Percentiles rank a stretch among this genome's conserved stretches.
Evolutionary conservation across 2,113 vertebrate species (phyloP).

Genomic region (Antennarius striatus): DNA sequence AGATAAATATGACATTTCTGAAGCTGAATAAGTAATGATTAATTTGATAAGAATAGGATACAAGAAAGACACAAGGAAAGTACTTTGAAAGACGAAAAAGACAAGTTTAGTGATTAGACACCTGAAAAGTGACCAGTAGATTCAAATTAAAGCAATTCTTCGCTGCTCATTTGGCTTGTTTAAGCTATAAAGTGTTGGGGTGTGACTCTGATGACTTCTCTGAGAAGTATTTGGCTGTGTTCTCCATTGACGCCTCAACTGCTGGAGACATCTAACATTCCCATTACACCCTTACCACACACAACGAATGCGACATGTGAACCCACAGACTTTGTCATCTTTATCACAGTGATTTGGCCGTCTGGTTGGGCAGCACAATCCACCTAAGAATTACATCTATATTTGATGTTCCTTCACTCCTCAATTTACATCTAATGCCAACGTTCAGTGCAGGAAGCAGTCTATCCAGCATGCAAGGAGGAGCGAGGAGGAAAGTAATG

Average conservation of each 20-base stretch:
- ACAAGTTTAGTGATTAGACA: too few species aligned
- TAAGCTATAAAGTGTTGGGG: slow-evolving; percentile 20
- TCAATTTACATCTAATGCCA: neutral
- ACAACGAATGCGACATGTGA: too few species aligned
- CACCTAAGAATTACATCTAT: slow-evolving; percentile 4
- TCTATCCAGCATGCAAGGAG: neutral
- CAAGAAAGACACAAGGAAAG: too few species aligned
- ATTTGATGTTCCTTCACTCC: neutral
- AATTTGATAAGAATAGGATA: too few species aligned
- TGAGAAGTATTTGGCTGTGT: slow-evolving; percentile 9
- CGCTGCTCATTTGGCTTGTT: slow-evolving; percentile 15
- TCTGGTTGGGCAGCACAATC: neutral
- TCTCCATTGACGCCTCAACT: slow-evolving; percentile 22
- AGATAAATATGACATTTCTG: too few species aligned
- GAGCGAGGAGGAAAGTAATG: too few species aligned
- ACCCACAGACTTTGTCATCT: too few species aligned
- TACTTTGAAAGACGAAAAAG: too few species aligned
- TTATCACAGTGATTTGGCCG: too few species aligned
- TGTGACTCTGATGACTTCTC: slow-evolving; percentile 14
- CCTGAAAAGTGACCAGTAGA: neutral
- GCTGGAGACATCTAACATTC: slow-evolving; percentile 36
- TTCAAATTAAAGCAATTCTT: slow-evolving; percentile 6
- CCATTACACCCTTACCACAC: neutral
- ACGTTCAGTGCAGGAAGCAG: neutral
- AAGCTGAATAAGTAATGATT: too few species aligned